phyloP scores from a whole-genome alignment of 2,797 vertebrate species.

The Diglossa cyanea region DNA sequence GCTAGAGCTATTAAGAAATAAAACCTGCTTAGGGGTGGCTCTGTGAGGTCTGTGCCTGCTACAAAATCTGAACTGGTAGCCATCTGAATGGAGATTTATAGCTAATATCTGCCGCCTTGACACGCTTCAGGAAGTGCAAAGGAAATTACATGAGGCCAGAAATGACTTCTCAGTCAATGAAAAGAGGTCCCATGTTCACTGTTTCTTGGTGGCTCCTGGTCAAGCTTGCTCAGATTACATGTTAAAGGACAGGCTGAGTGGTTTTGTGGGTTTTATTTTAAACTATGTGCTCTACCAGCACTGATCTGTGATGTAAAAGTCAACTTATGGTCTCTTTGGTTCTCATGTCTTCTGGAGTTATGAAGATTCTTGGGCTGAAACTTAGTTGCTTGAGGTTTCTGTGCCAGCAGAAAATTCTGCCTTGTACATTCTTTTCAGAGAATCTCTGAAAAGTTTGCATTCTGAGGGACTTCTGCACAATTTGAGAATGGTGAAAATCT shows the following conservation, averaged over 20 bases:
- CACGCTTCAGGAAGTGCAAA: not conserved
- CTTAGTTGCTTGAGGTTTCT: not conserved
- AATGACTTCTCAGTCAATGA: not conserved
- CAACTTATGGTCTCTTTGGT: not conserved
- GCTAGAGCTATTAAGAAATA: not conserved
- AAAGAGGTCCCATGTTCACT: not conserved
- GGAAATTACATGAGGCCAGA: not conserved
- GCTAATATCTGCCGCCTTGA: not conserved
- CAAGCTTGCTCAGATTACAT: not conserved
- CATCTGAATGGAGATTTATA: not conserved
- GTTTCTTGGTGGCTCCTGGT: not conserved
- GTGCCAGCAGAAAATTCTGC: not conserved
- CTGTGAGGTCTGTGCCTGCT: not conserved
- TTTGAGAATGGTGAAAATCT: not conserved
- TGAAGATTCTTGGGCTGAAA: not conserved
- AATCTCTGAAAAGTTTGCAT: not conserved
- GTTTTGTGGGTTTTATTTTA: not conserved
- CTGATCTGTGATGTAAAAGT: not conserved
- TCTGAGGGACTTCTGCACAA: not conserved
- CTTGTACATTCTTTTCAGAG: not conserved
- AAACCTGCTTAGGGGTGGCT: not conserved
- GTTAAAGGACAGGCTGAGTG: not conserved
- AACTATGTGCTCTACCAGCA: not conserved
- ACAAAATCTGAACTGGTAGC: not conserved
- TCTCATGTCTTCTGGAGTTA: not conserved